Evolutionary conservation across 2,113 vertebrate genomes (phyloP).

Genomic region (Muscicapa adusta): DNA sequence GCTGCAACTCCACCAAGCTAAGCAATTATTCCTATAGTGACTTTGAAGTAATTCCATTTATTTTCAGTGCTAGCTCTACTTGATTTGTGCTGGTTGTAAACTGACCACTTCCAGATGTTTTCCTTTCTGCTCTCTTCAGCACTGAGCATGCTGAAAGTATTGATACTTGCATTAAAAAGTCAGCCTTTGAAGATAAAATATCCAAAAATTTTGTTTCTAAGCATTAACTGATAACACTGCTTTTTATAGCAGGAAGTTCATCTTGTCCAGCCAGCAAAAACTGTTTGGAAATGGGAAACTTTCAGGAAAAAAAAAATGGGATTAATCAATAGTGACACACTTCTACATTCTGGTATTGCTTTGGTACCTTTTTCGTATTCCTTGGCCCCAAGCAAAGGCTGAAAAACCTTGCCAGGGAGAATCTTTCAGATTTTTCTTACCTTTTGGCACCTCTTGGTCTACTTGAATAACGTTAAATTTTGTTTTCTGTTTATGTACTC

Average conservation of each 20-base stretch:
- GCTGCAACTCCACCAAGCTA: not conserved
- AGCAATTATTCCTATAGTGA: not conserved
- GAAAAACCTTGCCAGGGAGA: not conserved
- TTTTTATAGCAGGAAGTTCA: not conserved
- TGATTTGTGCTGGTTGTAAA: not conserved
- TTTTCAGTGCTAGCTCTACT: not conserved
- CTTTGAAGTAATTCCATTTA: not conserved
- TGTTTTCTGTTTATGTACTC: not conserved
- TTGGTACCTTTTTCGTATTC: not conserved
- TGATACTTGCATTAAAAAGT: not conserved
- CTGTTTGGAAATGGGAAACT: not conserved
- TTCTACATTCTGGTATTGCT: not conserved
- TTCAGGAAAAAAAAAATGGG: not conserved
- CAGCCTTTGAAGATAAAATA: not conserved
- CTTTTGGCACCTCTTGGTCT: not conserved
- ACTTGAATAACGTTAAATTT: not conserved
- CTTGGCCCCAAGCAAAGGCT: not conserved
- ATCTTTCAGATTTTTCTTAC: not conserved
- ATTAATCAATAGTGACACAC: not conserved
- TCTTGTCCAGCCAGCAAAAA: not conserved
- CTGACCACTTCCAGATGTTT: not conserved
- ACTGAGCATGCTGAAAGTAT: not conserved
- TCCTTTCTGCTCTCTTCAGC: not conserved
- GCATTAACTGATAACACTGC: not conserved
- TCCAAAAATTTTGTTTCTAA: not conserved